Evolutionary conservation across 2,888 invertebrate genomes (phyloP), one percentile per base, ranked within the genome.

Genomic region (Smittia aterrima): DNA sequence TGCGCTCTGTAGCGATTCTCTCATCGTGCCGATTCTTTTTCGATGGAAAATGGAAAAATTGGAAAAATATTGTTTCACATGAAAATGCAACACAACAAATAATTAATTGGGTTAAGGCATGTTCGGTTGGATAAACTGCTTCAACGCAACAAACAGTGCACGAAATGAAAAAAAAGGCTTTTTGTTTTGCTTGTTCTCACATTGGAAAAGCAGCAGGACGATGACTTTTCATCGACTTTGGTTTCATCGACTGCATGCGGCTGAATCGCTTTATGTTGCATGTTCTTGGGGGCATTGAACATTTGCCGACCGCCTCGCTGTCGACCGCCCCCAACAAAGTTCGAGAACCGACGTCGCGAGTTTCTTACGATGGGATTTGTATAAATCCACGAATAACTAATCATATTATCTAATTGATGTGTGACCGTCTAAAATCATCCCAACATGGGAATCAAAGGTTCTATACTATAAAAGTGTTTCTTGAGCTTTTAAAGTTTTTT

Each of bases 331-430:
- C 73, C 73, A n/a, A 38, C 73, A 22, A 64, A 73, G 40, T 64
- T 73, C 11, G 89, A 90, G 81, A 91, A 89, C 68, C 90, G 85
- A 70, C 90, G 85, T 75, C 88, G 83, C 76, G 90, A 90, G 79
- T 90, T 89, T 75, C 90, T 87, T 76, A 90, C 90, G 78, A 91
- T 90, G 76, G 90, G 90, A 77, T 90, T 90, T 90, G 90, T 90
- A 84, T 90, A 90, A 79, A 91, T 90, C 58, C 47, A 47, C 11
- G 47, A 47, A 11, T 47, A 47, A 11, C n/a, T n/a, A 11, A 47
- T 47, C 47, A 47, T 47, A 16, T n/a, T n/a, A 32, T 32, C 32
- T 9, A 32, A 9, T 9, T 32, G 32, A 32, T 6, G 32, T 32
- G 4, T 32, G 32, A 32, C 32, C 32, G 32, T 3, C 32, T 6